Base-by-base conservation (phyloP, 37 sponge, comb jelly and placozoan genomes). In the Corticium candelabrum region DNA sequence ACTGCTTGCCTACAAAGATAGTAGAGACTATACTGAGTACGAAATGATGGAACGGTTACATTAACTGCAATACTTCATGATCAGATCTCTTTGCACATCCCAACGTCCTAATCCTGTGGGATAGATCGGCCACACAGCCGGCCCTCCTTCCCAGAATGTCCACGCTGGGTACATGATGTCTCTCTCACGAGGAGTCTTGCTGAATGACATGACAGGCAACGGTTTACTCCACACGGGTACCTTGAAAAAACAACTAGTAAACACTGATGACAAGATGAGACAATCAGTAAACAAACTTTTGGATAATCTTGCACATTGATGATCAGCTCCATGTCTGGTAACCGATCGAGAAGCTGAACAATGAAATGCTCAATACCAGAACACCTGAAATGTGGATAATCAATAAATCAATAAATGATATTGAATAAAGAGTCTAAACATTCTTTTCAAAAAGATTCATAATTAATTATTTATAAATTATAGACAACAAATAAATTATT, bases 121-220 rank as follows among this genome's bases (percentile, higher is more conserved):
- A 41, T 90, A 90, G 11, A 82, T 88, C 69, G 84, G 62, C 84
- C 84, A 83, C 3, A 94, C 77, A 38, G 87, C 86, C 7, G 95
- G 95, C 0, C 95, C 95, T 0, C 95, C 95, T 7, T 74, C 80
- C 95, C 95, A 94, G 79, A 94, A 94, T 1, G 90, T 83, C 95
- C 95, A 94, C 0, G 95, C 95, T 80, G 95, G 95, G 56, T 94
- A 94, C 82, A 94, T 68, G 40, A 94, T 91, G 82, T 94, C 95
- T 68, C 35, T 40, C 68, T 89, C 81, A 4, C 67, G 50, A n/a
- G 81, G 11, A 30, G 91, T 90, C 91, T 50, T 50, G 80, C 91
- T 91, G 83, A 91, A 91, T 67, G 91, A 94, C 74, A 94, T 83
- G 37, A 94, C 78, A 38, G 91, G 95, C 2, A 90, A 39, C 27